A percentile compares a stretch with the other conserved stretches of the same genome.
phyloP scores from a whole-genome alignment of 2,888 invertebrate genomes.

The Drosophila fungiperda region DNA sequence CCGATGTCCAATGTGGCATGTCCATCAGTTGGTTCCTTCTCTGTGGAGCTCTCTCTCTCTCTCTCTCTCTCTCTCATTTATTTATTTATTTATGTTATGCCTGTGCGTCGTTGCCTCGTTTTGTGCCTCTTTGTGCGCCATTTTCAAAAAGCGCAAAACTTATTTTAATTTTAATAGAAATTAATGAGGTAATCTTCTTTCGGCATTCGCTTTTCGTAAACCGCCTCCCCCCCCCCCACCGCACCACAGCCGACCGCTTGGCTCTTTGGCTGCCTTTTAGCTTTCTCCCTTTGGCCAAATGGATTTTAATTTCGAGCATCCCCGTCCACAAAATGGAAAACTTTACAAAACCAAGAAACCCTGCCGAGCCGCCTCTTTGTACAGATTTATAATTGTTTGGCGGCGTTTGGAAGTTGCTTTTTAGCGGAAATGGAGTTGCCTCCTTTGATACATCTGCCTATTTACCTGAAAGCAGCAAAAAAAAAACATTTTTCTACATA shows the following conservation, averaged over 20 bases:
- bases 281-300: constrained; percentile 48
- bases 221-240: neutral
- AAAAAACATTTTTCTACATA: constrained; percentile 1
- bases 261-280: neutral
- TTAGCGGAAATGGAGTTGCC: neutral
- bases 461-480: constrained; percentile 17
- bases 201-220: constrained; percentile 27
- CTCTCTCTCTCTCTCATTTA: constrained; percentile 10
- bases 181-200: constrained; percentile 75
- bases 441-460: constrained; percentile 16
- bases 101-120: constrained; percentile 44
- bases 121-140: constrained; percentile 50
- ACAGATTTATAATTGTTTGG: constrained; percentile 62
- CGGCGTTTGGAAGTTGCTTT: neutral
- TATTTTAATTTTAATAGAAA: constrained; percentile 75
- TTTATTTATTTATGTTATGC: constrained; percentile 68
- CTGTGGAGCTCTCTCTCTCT: constrained; percentile 14
- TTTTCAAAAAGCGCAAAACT: constrained; percentile 63
- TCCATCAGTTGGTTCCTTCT: constrained; percentile 33
- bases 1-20: constrained; percentile 17
- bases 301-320: constrained; percentile 59
- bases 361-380: constrained; percentile 31
- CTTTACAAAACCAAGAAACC: constrained; percentile 43
- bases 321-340: constrained; percentile 38
- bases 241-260: neutral